Conservation (phyloP, 2,797 vertebrate species). For the Gambelia wislizenii region DNA sequence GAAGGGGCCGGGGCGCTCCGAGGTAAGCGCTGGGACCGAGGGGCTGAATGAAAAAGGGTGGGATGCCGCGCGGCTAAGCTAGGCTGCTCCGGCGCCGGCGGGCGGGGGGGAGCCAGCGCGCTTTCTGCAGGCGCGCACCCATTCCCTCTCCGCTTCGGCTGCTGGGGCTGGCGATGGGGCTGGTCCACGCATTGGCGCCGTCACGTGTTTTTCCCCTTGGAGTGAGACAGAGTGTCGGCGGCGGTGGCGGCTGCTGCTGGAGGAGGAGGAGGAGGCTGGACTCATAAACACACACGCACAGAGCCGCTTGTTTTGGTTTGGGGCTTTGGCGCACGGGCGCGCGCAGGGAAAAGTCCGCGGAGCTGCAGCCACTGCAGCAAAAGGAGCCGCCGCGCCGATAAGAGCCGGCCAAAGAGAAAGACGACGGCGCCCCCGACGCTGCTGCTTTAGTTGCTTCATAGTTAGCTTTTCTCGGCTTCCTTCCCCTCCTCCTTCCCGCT, state of each 20-base stretch:
- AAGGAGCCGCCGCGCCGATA: too few species aligned
- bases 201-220: constrained; percentile 82
- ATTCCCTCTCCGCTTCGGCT: constrained; percentile 50
- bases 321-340: constrained; percentile 57
- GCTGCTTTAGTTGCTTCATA: too few species aligned
- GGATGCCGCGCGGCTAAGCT: constrained; percentile 68
- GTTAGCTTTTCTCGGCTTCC: too few species aligned
- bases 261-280: constrained; percentile 67
- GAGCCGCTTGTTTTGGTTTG: constrained; percentile 82
- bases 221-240: constrained; percentile 73
- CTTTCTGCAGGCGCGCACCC: too few species aligned
- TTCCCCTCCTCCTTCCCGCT: constrained; percentile 42
- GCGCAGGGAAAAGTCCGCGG: constrained; percentile 66
- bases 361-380: constrained; percentile 44
- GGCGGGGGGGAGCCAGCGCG: too few species aligned
- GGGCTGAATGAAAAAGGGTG: constrained; percentile 69
- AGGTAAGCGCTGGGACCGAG: constrained; percentile 56
- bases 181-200: constrained; percentile 71
- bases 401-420: too few species aligned
- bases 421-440: background rate
- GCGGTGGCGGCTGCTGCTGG: constrained; percentile 60
- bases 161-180: constrained; percentile 43
- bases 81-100: constrained; percentile 42
- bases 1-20: constrained; percentile 17
- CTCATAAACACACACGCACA: constrained; percentile 64